Base-by-base conservation (phyloP, 2,113 vertebrate species). In the Oreamnos americanus region DNA sequence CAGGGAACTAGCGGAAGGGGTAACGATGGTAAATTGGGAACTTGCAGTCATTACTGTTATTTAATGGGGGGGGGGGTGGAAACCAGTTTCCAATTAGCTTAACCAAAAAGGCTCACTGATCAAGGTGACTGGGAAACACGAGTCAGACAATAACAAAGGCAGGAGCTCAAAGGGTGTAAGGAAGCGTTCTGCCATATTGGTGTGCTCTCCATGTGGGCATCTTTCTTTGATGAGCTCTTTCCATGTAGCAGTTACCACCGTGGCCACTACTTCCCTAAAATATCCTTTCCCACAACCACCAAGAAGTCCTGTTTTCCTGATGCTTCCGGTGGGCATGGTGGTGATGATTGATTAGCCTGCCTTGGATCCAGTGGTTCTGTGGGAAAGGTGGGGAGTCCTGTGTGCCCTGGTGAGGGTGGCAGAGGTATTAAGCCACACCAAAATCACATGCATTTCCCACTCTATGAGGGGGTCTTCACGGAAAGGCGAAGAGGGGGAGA, bases 101-200 rank as follows among this genome's bases (percentile, higher is more conserved):
- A 86, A 11, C 53, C n/a, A 3, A n/a, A 85, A 55, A 85, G 82
- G 55, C 26, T 90, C 49, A n/a, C 57, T 11, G 43, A 45, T 28
- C 36, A n/a, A 86, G 64, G 94, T 36, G 26, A 43, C 0, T 5
- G 45, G 57, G 51, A 62, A 91, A 36, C 4, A 14, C 0, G 45
- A 79, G 28, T 45, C 51, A 45, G 81, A 81, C 21, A 6, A 39
- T 11, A 71, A 45, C 23, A 33, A 15, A 53, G 2, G 30, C 4
- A 7, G 43, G 62, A n/a, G 30, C 60, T 84, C 79, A 36, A 39
- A 62, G 0, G 14, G 12, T 36, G 10, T 12, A 16, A 47, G 57
- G 55, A 60, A 39, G 62, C 1, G 6, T 1, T 16, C 53, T 51
- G 39, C 57, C 62, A 1, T 5, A 1, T 1, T 2, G 39, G 7